Evolutionary conservation across 2,797 vertebrate species (phyloP).

Genomic region (Anguilla megastoma): DNA sequence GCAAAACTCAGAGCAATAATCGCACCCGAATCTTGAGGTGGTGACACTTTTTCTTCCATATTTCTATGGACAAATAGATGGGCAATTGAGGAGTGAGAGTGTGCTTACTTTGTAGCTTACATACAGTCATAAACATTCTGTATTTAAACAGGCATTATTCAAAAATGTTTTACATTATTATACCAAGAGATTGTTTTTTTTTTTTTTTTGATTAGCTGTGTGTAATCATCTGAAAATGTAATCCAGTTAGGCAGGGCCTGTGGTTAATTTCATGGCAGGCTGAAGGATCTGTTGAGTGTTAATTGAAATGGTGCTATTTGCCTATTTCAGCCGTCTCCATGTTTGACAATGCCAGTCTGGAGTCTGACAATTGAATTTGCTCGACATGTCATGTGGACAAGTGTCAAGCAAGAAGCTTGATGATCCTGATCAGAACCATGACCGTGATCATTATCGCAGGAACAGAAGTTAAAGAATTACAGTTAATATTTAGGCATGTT

Average conservation of each 20-base stretch:
- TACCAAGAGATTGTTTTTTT: neutral
- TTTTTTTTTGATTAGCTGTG: neutral
- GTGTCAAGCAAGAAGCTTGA: neutral
- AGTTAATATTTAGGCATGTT: neutral
- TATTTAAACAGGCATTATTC: neutral
- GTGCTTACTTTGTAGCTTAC: neutral
- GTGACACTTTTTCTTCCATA: neutral
- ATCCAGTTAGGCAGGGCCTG: neutral
- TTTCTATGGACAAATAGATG: neutral
- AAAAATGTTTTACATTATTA: neutral
- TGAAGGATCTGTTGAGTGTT: neutral
- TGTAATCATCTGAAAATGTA: conserved; percentile 12
- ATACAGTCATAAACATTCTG: neutral
- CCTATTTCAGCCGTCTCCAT: neutral
- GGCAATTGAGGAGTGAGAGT: neutral
- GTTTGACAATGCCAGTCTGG: neutral
- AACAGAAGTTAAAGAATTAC: neutral
- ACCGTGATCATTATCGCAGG: neutral
- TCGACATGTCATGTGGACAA: neutral
- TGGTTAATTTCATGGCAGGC: conserved; percentile 19
- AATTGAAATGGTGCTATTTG: neutral
- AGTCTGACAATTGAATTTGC: neutral
- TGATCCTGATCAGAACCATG: neutral
- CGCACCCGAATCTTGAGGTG: neutral
- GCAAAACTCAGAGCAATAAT: neutral